Base-by-base conservation (phyloP, 2,797 vertebrate genomes). In the Pseudomugil tenellus region DNA sequence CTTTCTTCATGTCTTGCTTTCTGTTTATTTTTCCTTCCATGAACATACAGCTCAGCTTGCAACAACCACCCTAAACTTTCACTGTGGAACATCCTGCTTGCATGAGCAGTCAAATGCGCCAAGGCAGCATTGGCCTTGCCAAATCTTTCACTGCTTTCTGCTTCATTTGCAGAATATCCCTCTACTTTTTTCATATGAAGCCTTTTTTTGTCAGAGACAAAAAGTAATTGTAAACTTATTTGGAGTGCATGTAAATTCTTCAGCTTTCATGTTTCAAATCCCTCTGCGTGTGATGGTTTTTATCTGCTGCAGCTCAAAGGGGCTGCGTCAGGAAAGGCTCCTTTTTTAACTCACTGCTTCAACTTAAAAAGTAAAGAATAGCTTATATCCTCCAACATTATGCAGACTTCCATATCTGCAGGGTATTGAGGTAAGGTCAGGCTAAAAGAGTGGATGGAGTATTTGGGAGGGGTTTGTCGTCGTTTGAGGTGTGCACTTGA, bases 11-110 rank as follows among this genome's bases (percentile, higher is more conserved):
- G 75, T 85, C 82, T 54, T 57, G 79, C 79, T 76, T 65, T 70
- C 67, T 87, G 85, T 91, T 92, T 92, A 88, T 93, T 92, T 93
- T 92, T 86, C 87, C 90, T 90, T 87, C 87, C 79, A 74, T 75
- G 84, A 90, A 87, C 61, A 74, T 83, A 75, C 82, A 78, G 89
- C 85, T 91, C 80, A n/a, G 81, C 90, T 92, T 93, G 88, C 88
- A 91, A 71, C 84, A 83, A 82, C 80, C 86, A 85, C 83, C 83
- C 84, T 81, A 88, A 90, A 92, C 74, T 85, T 86, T 81, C 59
- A 35, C 81, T 77, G 79, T 78, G 81, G 84, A 91, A 91, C 88
- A 88, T 89, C 90, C 86, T 79, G 87, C 88, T 77, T 85, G 83
- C 80, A 84, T 71, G 80, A 78, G 81, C 83, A 77, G 76, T 80